A percentile compares a stretch with the other conserved stretches of the same genome.
Conservation (phyloP, 2,113 vertebrate species). For the Gymnarchus niloticus region DNA sequence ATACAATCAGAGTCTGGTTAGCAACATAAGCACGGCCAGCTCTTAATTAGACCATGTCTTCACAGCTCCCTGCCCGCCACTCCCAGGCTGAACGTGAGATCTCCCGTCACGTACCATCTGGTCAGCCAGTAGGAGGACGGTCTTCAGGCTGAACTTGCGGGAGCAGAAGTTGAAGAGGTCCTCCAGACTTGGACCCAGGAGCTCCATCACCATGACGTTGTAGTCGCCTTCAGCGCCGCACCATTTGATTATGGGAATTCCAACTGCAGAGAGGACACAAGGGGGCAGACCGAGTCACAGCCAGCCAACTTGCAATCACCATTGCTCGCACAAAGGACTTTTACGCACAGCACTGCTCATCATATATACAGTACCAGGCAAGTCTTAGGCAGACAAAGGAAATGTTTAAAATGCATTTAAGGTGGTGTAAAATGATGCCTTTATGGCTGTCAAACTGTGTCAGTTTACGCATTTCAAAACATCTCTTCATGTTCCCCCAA, state of each 20-base stretch:
- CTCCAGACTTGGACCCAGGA: conserved; percentile 88
- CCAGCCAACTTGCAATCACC: background rate
- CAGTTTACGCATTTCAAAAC: too few relatives aligned
- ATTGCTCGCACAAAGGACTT: background rate
- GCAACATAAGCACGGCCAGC: background rate
- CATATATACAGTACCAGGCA: too few relatives aligned
- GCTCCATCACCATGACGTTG: conserved; percentile 97
- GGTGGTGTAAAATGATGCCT: too few relatives aligned
- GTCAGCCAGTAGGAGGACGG: conserved; percentile 83
- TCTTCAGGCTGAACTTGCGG: conserved; percentile 87
- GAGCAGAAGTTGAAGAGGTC: conserved; percentile 97
- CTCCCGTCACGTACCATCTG: conserved; percentile 91
- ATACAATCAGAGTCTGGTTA: background rate
- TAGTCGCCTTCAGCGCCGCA: conserved; percentile 94
- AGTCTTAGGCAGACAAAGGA: too few relatives aligned
- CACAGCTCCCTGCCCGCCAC: background rate
- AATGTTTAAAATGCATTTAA: too few relatives aligned
- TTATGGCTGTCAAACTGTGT: too few relatives aligned
- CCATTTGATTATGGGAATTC: conserved; percentile 92
- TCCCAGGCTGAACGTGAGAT: background rate
- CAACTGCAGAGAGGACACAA: conserved; percentile 62
- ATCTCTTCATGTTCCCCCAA: too few relatives aligned
- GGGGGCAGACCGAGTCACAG: background rate
- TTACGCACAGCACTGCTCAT: too few relatives aligned
- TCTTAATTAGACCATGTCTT: background rate